Conservation (phyloP, 2,113 vertebrate species). For the Pelecanoides urinatrix region DNA sequence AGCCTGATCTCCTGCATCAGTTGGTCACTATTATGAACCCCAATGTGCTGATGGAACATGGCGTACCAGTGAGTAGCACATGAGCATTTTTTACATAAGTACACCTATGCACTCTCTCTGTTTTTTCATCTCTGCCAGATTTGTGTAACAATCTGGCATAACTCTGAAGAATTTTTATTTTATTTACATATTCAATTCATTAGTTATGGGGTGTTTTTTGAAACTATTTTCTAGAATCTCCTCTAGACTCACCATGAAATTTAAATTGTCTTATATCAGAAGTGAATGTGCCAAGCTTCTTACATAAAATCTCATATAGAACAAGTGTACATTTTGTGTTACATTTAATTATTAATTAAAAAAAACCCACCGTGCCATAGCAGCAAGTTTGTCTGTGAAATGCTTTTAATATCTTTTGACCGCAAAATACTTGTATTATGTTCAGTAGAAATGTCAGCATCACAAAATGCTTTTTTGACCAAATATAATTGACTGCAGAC, state of each 20-base stretch:
- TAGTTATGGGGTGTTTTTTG: not conserved
- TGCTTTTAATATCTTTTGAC: not conserved
- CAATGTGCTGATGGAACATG: slow-evolving; percentile 95
- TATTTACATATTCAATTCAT: not conserved
- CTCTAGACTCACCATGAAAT: not conserved
- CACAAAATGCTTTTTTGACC: not conserved
- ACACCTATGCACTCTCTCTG: fast-evolving
- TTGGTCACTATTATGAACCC: slow-evolving; percentile 99
- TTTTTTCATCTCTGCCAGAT: not conserved
- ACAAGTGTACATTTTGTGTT: not conserved
- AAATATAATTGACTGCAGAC: not conserved
- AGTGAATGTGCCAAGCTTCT: not conserved
- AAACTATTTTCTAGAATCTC: not conserved
- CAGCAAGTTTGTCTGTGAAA: not conserved
- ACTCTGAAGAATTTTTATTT: not conserved
- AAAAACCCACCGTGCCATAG: not conserved
- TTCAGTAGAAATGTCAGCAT: not conserved
- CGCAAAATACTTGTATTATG: not conserved
- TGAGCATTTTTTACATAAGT: not conserved
- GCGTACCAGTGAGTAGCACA: slow-evolving; percentile 87
- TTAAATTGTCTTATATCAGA: not conserved
- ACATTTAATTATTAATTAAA: not conserved
- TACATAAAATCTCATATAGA: not conserved
- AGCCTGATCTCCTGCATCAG: slow-evolving; percentile 96
- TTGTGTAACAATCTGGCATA: not conserved